phyloP scores from a whole-genome alignment of 2,888 invertebrate genomes.

The Melinaea marsaeus region DNA sequence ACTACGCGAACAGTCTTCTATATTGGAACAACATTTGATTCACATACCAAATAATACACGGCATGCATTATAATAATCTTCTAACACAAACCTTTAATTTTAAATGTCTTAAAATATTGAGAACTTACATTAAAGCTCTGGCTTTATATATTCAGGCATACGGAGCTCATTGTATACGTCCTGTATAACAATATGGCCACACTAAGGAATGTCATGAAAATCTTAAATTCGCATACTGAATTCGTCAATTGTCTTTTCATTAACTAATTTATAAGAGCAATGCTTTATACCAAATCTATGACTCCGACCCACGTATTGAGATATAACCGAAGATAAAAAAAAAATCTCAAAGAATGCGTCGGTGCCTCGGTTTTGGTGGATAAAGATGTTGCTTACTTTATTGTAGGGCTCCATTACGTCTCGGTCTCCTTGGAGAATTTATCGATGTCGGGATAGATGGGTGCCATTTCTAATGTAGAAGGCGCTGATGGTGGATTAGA shows the following conservation, averaged over 20 bases:
- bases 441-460: constrained; percentile 88
- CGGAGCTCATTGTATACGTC: constrained; percentile 31
- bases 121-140: constrained; percentile 46
- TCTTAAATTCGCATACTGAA: constrained; percentile 32
- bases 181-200: constrained; percentile 34
- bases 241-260: constrained; percentile 14
- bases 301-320: constrained; percentile 36
- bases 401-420: constrained; percentile 76
- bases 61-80: constrained; percentile 23
- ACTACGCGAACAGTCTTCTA: constrained; percentile 40
- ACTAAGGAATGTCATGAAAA: constrained; percentile 52
- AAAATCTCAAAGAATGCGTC: constrained; percentile 35
- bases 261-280: constrained; percentile 11
- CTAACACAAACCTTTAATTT: constrained; percentile 29
- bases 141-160: constrained; percentile 38
- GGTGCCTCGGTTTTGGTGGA: constrained; percentile 27
- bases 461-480: constrained; percentile 91
- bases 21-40: constrained; percentile 35
- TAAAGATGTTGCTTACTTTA: constrained; percentile 22
- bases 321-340: constrained; percentile 25
- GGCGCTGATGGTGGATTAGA: constrained; percentile 91
- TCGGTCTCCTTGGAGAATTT: constrained; percentile 90
- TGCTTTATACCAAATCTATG: constrained; percentile 18
- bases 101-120: constrained; percentile 32
- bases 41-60: constrained; percentile 35